Evolutionary conservation across 2,888 invertebrate species (phyloP).

Genomic region (Phasia obesa): DNA sequence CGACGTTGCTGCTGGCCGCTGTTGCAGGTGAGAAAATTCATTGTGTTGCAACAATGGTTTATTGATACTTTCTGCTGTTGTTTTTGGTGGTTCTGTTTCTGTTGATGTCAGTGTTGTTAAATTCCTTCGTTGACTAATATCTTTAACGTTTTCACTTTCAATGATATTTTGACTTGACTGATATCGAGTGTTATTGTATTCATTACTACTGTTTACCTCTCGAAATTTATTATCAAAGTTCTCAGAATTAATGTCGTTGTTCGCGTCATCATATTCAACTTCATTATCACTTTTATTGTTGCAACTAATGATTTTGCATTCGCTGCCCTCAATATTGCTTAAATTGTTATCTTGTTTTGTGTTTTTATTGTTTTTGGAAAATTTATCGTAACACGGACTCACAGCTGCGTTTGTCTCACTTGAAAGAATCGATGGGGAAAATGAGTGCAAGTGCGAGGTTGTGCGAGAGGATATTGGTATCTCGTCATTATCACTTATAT

Average conservation of each 20-base stretch:
- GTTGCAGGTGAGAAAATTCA: constrained; percentile 32
- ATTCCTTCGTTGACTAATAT: constrained; percentile 15
- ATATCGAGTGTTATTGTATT: constrained; percentile 40
- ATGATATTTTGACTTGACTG: constrained; percentile 34
- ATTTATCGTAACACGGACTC: constrained; percentile 41
- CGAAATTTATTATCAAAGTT: constrained; percentile 41
- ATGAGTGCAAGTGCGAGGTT: not conserved
- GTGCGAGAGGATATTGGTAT: constrained; percentile 28
- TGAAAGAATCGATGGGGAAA: not conserved
- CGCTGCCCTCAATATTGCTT: constrained; percentile 42
- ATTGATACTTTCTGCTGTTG: constrained; percentile 31
- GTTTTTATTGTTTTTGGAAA: constrained; percentile 61
- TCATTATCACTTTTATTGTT: constrained; percentile 16
- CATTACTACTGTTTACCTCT: constrained; percentile 12
- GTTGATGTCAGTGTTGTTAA: not conserved
- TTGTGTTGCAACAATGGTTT: constrained; percentile 33
- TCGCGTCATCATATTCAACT: constrained; percentile 16
- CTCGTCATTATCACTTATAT: constrained; percentile 76
- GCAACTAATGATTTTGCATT: constrained; percentile 4
- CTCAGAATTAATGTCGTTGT: constrained; percentile 8
- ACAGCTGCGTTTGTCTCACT: constrained; percentile 55
- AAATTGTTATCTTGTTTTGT: constrained; percentile 43
- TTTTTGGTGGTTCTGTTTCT: constrained; percentile 20
- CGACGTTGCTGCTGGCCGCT: constrained; percentile 23
- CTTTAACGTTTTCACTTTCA: constrained; percentile 41